Percentiles rank a stretch among this genome's conserved stretches.
These are phyloP conservation scores for Parapsyche elsis DNA, from an alignment of 1,140 invertebrate species.

Conservation along the genomic window DNA sequence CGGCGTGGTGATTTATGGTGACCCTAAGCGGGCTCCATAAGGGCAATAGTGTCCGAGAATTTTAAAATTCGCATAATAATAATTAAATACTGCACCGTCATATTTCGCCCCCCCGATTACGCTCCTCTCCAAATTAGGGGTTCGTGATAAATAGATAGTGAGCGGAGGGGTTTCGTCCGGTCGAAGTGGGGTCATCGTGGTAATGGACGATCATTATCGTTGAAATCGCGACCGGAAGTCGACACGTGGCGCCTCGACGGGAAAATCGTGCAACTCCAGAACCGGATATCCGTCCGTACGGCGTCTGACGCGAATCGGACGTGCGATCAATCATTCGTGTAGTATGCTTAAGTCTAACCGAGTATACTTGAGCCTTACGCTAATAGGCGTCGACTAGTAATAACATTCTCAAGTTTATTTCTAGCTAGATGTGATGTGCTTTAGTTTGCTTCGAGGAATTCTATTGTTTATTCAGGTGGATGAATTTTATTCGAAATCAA, in stretches of 20 bases:
- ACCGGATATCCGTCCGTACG: not conserved
- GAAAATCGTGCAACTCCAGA: not conserved
- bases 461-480: too few species aligned
- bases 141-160: too few species aligned
- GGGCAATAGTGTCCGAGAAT: not conserved
- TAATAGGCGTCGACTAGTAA: not conserved
- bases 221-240: constrained; percentile 7
- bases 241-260: not conserved
- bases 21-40: not conserved
- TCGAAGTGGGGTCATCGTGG: not conserved
- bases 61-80: not conserved
- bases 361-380: not conserved
- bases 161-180: too few species aligned
- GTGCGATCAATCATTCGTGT: not conserved
- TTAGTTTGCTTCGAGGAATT: too few species aligned
- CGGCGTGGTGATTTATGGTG: constrained; percentile 2
- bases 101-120: not conserved
- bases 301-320: not conserved
- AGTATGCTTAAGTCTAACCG: not conserved
- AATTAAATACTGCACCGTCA: not conserved
- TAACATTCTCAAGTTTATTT: too few species aligned
- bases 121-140: not conserved
- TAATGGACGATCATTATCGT: constrained; percentile 21
- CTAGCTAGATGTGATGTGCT: too few species aligned
- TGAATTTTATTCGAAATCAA: too few species aligned